Conservation (phyloP, 2,113 vertebrate genomes). For the Oxyruncus cristatus region DNA sequence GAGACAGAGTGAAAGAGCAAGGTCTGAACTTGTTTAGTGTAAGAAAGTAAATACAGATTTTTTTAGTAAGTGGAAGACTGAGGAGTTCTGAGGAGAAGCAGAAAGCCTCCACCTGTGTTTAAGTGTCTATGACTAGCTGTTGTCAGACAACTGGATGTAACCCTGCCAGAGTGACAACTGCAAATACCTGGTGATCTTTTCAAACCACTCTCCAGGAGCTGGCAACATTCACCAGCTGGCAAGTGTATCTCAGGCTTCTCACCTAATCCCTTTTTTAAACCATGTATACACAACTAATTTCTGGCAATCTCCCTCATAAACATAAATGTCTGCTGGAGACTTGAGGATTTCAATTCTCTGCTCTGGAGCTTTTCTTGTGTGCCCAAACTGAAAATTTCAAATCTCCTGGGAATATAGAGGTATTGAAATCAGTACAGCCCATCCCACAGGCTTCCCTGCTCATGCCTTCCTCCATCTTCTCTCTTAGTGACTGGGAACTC, state of each 20-base stretch:
- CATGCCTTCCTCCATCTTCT: neutral
- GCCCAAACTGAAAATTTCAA: neutral
- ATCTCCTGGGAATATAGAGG: neutral
- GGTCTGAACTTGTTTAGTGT: neutral
- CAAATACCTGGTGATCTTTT: neutral
- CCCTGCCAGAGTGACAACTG: neutral
- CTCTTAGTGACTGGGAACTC: neutral
- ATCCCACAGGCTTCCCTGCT: fast-evolving
- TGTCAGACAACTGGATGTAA: neutral
- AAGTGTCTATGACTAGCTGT: neutral
- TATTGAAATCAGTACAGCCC: neutral
- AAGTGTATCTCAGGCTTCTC: neutral
- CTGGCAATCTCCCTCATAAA: neutral
- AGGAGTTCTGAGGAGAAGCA: neutral
- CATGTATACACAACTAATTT: neutral
- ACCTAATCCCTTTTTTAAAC: neutral
- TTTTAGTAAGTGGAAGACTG: neutral
- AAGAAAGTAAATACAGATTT: neutral
- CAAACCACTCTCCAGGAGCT: neutral
- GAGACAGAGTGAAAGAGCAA: neutral
- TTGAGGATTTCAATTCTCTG: neutral
- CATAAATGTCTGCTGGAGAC: neutral
- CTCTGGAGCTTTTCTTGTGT: neutral
- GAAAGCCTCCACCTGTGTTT: neutral
- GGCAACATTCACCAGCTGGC: neutral